Conservation (phyloP, 2,113 vertebrate genomes). For the Hippoglossus stenolepis region DNA sequence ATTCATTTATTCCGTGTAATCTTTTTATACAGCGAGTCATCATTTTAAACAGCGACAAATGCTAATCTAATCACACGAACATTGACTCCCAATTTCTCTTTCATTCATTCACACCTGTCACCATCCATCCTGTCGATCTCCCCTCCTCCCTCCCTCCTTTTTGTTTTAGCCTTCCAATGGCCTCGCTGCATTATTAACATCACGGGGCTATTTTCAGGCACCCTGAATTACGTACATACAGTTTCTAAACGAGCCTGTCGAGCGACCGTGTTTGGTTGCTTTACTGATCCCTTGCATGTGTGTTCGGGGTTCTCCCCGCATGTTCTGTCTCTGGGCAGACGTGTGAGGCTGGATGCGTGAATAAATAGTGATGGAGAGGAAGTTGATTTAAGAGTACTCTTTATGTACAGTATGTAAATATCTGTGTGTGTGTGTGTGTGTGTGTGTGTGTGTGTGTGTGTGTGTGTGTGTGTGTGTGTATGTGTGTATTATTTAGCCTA, state of each 20-base stretch:
- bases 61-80: background rate
- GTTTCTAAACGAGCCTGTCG: slow-evolving; percentile 57
- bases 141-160: slow-evolving; percentile 14
- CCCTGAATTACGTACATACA: slow-evolving; percentile 60
- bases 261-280: slow-evolving; percentile 52
- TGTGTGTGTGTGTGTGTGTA: background rate
- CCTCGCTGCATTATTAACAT: slow-evolving; percentile 70
- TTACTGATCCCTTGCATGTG: slow-evolving; percentile 23
- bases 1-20: background rate
- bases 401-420: slow-evolving; percentile 15
- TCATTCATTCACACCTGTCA: slow-evolving; percentile 26
- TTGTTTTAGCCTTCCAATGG: slow-evolving; percentile 55
- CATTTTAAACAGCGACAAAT: background rate
- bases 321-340: slow-evolving; percentile 35
- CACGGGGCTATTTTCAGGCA: slow-evolving; percentile 66
- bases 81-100: slow-evolving; percentile 16
- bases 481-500: slow-evolving; percentile 38
- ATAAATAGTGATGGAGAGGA: slow-evolving; percentile 1
- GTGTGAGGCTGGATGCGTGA: slow-evolving; percentile 13
- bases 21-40: background rate
- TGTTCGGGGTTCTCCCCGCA: slow-evolving; percentile 7
- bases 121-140: slow-evolving; percentile 8
- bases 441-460: background rate
- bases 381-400: slow-evolving; percentile 6
- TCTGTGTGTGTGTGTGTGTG: slow-evolving; percentile 24